phyloP scores from a whole-genome alignment of 2,113 vertebrate genomes.

The Ahaetulla prasina region DNA sequence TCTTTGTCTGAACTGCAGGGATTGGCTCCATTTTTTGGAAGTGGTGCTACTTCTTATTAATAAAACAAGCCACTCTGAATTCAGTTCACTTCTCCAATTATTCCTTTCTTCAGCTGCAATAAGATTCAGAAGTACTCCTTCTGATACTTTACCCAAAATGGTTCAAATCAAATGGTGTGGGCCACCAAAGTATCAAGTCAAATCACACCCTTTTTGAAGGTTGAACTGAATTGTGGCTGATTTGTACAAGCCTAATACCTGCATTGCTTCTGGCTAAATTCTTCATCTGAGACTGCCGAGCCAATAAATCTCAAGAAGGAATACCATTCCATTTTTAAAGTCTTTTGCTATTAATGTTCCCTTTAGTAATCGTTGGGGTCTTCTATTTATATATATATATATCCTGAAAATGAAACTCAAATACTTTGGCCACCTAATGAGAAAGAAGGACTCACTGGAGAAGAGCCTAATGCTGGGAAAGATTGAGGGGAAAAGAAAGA shows the following conservation, averaged over 20 bases:
- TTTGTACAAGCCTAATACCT: neutral
- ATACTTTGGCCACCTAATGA: too few relatives aligned
- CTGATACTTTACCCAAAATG: neutral
- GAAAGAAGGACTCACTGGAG: too few relatives aligned
- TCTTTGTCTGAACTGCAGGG: neutral
- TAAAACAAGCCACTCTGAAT: neutral
- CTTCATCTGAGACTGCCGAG: conserved; percentile 24
- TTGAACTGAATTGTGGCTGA: neutral
- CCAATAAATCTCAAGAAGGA: neutral
- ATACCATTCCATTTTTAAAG: neutral
- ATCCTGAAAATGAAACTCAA: too few relatives aligned
- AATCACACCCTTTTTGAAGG: neutral
- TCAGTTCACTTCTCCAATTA: neutral
- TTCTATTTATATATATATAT: too few relatives aligned
- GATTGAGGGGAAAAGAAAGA: too few relatives aligned
- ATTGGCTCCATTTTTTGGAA: neutral
- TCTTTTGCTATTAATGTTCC: neutral
- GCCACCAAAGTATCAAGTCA: neutral
- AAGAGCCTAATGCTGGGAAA: too few relatives aligned
- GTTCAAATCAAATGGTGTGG: neutral
- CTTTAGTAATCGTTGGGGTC: neutral
- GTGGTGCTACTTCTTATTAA: neutral
- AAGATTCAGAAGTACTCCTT: neutral
- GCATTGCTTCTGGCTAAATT: conserved; percentile 8
- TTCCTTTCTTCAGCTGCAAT: neutral